These are phyloP conservation scores for Lepidochrysops patricia DNA, from an alignment of 2,888 invertebrate species.

Conservation along the genomic window DNA sequence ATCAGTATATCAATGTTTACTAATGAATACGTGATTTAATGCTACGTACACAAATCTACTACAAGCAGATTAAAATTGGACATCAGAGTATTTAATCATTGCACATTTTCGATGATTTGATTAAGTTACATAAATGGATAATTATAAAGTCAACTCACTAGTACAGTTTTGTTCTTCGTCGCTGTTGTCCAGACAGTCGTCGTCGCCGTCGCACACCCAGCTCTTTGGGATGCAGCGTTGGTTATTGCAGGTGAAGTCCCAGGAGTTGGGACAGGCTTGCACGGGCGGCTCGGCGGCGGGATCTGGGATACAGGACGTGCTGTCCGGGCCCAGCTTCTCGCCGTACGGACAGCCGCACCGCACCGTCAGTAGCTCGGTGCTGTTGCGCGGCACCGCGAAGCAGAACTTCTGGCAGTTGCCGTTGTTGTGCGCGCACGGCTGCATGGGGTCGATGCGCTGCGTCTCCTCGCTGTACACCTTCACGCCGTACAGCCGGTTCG, in stretches of 20 bases:
- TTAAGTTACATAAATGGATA: not conserved
- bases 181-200: slow-evolving; percentile 95
- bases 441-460: slow-evolving; percentile 80
- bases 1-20: no score
- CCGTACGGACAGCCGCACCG: slow-evolving; percentile 96
- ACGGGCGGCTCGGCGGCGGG: slow-evolving; percentile 90
- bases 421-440: slow-evolving; percentile 89
- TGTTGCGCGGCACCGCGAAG: slow-evolving; percentile 87
- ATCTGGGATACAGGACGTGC: slow-evolving; percentile 82
- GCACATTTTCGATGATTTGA: no score
- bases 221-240: slow-evolving; percentile 93
- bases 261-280: slow-evolving; percentile 90
- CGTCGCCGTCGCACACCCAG: slow-evolving; percentile 97
- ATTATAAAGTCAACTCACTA: slow-evolving; percentile 72
- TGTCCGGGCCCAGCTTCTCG: slow-evolving; percentile 83
- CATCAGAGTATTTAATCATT: no score
- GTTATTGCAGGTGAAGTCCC: slow-evolving; percentile 96
- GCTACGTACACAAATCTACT: no score
- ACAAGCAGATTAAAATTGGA: no score
- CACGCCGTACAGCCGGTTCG: slow-evolving; percentile 92
- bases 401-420: slow-evolving; percentile 97
- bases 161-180: slow-evolving; percentile 97
- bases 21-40: no score
- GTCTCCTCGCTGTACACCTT: slow-evolving; percentile 87
- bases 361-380: slow-evolving; percentile 70